phyloP scores from a whole-genome alignment of 1,140 invertebrate genomes.

The Drosophila subpulchrella region DNA sequence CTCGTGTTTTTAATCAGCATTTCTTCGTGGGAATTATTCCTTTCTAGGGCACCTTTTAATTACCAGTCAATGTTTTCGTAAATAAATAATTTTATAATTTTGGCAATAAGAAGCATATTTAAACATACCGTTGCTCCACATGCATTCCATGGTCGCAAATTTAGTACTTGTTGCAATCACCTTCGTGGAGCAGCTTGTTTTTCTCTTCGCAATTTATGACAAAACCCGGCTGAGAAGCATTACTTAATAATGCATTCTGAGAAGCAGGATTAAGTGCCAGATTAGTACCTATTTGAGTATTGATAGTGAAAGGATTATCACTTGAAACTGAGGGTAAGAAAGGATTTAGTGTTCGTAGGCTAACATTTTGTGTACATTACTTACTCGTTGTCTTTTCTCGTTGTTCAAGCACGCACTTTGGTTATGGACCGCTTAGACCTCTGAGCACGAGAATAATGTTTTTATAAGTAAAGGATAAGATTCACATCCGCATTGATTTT shows the following conservation, averaged over 20 bases:
- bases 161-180: conserved; percentile 92
- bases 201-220: conserved; percentile 86
- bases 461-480: conserved; percentile 91
- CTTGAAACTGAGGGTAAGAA: conserved; percentile 38
- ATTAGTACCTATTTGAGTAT: too few relatives aligned
- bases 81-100: too few relatives aligned
- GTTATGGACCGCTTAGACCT: conserved; percentile 85
- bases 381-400: conserved; percentile 69
- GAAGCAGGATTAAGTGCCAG: neutral
- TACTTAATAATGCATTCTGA: conserved; percentile 16
- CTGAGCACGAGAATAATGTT: conserved; percentile 91
- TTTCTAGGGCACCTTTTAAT: too few relatives aligned
- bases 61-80: too few relatives aligned
- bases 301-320: conserved; percentile 22
- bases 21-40: too few relatives aligned
- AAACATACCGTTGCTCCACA: conserved; percentile 85
- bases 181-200: conserved; percentile 87
- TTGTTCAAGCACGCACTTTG: conserved; percentile 69
- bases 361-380: neutral
- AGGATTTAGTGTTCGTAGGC: too few relatives aligned
- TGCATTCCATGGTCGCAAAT: conserved; percentile 90
- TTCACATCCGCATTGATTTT: conserved; percentile 91
- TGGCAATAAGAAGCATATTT: neutral
- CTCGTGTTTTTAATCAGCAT: too few relatives aligned
- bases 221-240: conserved; percentile 48